A percentile compares a stretch with the other conserved stretches of the same genome.
phyloP scores from a whole-genome alignment of 2,113 vertebrate species.

The Cynopterus brachyotis region DNA sequence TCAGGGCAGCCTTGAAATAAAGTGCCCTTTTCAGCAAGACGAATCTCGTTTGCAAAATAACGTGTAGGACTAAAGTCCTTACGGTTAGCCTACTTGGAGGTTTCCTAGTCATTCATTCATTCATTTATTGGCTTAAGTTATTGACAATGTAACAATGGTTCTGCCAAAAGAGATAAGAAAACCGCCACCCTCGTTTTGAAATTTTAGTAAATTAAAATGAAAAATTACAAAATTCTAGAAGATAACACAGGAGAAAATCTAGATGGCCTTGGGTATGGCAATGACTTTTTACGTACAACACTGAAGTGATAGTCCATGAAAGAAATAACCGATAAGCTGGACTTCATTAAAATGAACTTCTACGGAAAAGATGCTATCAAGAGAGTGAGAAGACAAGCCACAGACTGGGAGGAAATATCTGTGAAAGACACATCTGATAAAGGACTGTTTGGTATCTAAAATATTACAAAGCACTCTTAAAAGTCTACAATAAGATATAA shows the following conservation, averaged over 20 bases:
- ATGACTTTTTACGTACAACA: not conserved
- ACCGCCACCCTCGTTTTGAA: not conserved
- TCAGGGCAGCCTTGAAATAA: not conserved
- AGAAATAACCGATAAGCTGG: not conserved
- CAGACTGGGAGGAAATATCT: not conserved
- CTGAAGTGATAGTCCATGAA: not conserved
- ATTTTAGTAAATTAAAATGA: not conserved
- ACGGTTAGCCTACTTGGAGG: not conserved
- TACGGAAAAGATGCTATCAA: not conserved
- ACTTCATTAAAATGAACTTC: not conserved
- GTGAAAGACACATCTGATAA: not conserved
- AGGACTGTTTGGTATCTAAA: not conserved
- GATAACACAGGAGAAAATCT: not conserved
- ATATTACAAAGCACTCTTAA: not conserved
- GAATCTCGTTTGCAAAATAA: not conserved
- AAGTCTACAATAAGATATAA: not conserved
- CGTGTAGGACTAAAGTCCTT: not conserved
- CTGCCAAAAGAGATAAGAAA: not conserved
- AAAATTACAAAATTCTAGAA: not conserved
- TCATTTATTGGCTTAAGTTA: not conserved
- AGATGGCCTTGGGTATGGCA: not conserved
- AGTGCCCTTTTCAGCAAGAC: conserved; percentile 28
- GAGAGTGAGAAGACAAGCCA: not conserved
- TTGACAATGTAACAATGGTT: not conserved
- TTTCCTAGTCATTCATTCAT: not conserved